Base-by-base conservation (phyloP, 1,140 invertebrate species). In the Drosophila rufa region DNA sequence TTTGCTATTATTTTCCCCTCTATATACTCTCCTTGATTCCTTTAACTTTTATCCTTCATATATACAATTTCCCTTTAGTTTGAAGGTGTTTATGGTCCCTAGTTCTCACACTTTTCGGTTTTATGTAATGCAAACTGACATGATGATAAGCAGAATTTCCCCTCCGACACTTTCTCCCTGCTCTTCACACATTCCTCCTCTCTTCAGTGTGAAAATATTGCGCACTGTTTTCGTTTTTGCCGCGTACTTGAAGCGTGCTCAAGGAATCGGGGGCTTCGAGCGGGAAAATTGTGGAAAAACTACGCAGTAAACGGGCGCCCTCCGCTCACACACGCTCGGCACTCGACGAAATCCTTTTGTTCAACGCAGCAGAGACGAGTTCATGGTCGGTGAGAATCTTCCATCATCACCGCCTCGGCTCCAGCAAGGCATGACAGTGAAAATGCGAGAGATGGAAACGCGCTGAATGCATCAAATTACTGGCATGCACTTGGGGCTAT, bases 211-310 rank as follows among this genome's bases (percentile, higher is more conserved):
- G 61, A 60, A 68, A 55, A 89, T 84, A 87, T 73, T 87, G 73
- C 84, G 80, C 84, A 84, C 83, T 83, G 50, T 80, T 89, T 89
- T 80, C 69, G 55, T 60, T 67, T 62, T 66, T 45, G 60, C 48
- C 76, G 73, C 61, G 80, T 89, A 90, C 85, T 87, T 79, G 80
- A 89, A 79, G 78, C 66, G 66, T 78, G 67, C 87, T 71, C 76
- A 75, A 84, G 73, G 67, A 83, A 82, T 81, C 62, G 19, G 53
- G 48, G 43, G 65, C 57, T 75, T 45, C 43, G 61, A 59, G 69
- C 53, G 66, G 66, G 66, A 62, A 73, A 69, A 59, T 57, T 81
- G 59, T 77, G 75, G 73, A 61, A 79, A 80, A 90, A 89, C 85
- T 89, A 90, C 84, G 85, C 84, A 90, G 81, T 84, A 78, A 65